Evolutionary conservation across 1,140 invertebrate species (phyloP).

Genomic region (Bilobella aurantiaca): DNA sequence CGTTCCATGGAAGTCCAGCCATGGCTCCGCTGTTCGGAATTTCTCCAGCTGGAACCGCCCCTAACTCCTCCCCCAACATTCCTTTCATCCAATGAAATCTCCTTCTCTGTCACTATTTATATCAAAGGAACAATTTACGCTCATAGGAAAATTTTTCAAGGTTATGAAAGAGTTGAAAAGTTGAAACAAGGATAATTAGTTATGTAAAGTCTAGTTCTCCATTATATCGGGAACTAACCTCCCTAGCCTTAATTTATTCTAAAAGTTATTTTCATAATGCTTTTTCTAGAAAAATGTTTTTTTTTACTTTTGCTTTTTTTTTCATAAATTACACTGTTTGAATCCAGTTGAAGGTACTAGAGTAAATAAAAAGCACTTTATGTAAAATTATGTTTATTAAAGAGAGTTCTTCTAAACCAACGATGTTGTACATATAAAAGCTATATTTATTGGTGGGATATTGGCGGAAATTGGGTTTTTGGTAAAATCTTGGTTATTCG

Average conservation of each 20-base stretch:
- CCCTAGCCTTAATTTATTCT: too few species aligned
- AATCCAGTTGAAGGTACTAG: background rate
- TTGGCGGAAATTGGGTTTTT: too few species aligned
- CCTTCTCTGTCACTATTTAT: background rate
- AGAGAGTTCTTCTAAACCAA: too few species aligned
- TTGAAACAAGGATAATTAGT: too few species aligned
- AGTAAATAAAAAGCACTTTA: background rate
- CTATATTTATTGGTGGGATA: too few species aligned
- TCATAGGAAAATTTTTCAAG: too few species aligned
- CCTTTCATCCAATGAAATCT: background rate
- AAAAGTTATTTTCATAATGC: too few species aligned
- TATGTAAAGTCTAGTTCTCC: too few species aligned
- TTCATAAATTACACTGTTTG: background rate
- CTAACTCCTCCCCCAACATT: background rate
- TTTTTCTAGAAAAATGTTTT: background rate
- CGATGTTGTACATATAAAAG: too few species aligned
- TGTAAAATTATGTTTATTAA: background rate
- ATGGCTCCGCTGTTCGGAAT: constrained; percentile 34
- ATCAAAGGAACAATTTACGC: background rate
- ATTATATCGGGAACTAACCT: too few species aligned
- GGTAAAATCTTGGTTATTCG: too few species aligned
- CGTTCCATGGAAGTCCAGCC: constrained; percentile 32
- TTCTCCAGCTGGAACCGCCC: background rate
- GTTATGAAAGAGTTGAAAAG: too few species aligned
- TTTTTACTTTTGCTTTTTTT: background rate